Percentiles rank a stretch among this genome's conserved stretches.
Evolutionary conservation across 2,113 vertebrate genomes (phyloP).

Genomic region (Microcebus jonahi): DNA sequence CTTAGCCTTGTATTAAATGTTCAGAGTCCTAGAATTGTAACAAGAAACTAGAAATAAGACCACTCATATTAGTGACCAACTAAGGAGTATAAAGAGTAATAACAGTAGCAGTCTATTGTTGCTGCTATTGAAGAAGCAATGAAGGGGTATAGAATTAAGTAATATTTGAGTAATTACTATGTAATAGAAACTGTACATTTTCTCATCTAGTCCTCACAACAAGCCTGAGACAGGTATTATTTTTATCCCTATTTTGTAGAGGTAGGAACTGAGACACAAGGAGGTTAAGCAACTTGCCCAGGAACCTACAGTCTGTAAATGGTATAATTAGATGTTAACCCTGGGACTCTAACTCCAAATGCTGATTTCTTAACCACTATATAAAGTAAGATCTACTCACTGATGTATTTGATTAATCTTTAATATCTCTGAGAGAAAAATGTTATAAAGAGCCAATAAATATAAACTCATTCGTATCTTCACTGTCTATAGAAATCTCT

Average conservation of each 20-base stretch:
- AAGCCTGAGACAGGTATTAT: not conserved
- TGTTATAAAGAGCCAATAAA: not conserved
- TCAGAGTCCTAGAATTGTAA: not conserved
- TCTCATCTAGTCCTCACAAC: not conserved
- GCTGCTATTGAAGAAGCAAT: not conserved
- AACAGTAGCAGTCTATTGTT: not conserved
- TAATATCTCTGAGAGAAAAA: constrained; percentile 12
- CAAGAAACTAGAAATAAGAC: not conserved
- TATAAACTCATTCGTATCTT: constrained; percentile 17
- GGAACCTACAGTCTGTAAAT: not conserved
- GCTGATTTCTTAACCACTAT: not conserved
- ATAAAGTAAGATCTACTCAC: not conserved
- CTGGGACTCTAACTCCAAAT: not conserved
- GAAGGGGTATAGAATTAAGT: not conserved
- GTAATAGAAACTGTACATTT: not conserved
- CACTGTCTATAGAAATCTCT: not conserved
- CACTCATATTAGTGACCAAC: not conserved
- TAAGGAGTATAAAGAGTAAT: not conserved
- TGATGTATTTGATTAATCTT: constrained; percentile 27
- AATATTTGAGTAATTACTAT: not conserved
- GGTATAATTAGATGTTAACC: not conserved
- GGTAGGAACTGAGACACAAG: not conserved
- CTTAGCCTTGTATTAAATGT: not conserved
- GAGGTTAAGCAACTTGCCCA: not conserved
- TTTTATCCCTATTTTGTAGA: not conserved